Evolutionary conservation across 2,113 vertebrate species (phyloP), one percentile per base, ranked within the genome.

Genomic region (Chaetorhynchus papuensis): DNA sequence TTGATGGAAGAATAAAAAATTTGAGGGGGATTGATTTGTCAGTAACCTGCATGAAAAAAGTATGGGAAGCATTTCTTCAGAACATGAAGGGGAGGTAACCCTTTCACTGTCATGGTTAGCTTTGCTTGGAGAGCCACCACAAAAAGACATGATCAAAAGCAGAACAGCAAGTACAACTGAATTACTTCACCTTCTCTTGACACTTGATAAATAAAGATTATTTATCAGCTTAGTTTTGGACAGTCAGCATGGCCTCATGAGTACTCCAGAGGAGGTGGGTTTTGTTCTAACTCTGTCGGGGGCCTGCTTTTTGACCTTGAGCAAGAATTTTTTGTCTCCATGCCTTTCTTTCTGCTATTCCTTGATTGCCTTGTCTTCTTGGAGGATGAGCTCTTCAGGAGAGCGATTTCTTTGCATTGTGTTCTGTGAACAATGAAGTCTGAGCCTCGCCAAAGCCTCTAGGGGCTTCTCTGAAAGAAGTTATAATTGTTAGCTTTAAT

Each of bases 401-500:
- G 64, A 88, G 93, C 47, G 79, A 64, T 84, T 87, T 83, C 68
- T 83, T 89, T 70, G 83, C 72, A 37, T 84, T 89, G 44, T 96
- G 44, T 71, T 93, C 49, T 45, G 42, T 65, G 79, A 91, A 94
- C 87, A 88, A 59, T 86, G 66, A 76, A 95, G 87, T 59, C 66
- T 96, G 87, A 93, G 65, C 77, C 89, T 84, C 33, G 26, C 53
- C 0, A 1, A 68, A 63, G 44, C 83, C 93, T 93, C 89, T 76
- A 77, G 93, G 66, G 91, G 31, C 87, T 63, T 87, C 81, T 90
- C 65, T 82, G 53, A 90, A 76, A 83, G 54, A 88, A 91, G 87
- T 96, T 82, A 59, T 87, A 96, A 94, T 94, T 85, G 53, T 85
- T 96, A 90, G 63, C 75, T 96, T 93, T 96, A 94, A 95, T 96